Evolutionary conservation across 2,113 vertebrate species (phyloP).

Genomic region (Sebastes fasciatus): DNA sequence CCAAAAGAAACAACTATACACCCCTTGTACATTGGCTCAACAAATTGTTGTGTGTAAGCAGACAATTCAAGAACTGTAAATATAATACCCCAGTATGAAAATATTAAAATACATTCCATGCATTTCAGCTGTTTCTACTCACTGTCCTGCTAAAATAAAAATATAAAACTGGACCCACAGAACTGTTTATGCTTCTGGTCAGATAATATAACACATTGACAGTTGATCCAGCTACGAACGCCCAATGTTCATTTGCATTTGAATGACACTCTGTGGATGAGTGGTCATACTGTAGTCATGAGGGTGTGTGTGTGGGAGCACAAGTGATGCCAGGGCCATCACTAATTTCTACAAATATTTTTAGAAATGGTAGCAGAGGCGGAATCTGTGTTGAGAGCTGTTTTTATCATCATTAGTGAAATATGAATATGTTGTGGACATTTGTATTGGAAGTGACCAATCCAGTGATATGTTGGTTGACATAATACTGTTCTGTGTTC

Average conservation of each 20-base stretch:
- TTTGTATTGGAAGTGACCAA: background rate
- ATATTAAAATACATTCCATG: background rate
- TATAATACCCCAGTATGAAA: background rate
- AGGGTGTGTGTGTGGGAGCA: background rate
- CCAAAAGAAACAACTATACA: background rate
- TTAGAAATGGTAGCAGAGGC: background rate
- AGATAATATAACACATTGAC: background rate
- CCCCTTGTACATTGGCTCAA: background rate
- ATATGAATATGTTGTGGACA: background rate
- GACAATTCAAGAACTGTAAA: background rate
- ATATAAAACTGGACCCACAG: background rate
- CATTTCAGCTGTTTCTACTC: too few species aligned
- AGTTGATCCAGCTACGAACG: background rate
- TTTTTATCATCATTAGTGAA: background rate
- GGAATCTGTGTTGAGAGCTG: background rate
- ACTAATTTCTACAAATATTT: background rate
- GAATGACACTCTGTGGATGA: conserved; percentile 27
- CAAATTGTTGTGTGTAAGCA: background rate
- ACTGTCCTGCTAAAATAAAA: background rate
- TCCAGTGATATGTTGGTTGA: background rate
- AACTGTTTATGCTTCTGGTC: background rate
- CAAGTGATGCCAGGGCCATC: background rate
- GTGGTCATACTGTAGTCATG: background rate
- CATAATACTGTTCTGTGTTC: too few species aligned
- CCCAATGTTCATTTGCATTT: conserved; percentile 28